Evolutionary conservation across 2,888 invertebrate species (phyloP).

Genomic region (Drosophila flavopinicola): DNA sequence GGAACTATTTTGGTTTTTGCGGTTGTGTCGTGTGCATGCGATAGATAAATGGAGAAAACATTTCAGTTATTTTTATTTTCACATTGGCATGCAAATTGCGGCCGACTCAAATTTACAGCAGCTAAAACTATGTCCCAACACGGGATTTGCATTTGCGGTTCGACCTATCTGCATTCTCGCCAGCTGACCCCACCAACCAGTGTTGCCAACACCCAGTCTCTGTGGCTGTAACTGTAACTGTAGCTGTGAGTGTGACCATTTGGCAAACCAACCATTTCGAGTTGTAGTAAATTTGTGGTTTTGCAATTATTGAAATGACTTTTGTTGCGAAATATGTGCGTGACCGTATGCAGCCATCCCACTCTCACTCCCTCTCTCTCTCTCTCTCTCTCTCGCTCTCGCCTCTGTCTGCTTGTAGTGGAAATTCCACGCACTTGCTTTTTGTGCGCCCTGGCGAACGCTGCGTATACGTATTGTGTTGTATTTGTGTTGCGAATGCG

Average conservation of each 20-base stretch:
- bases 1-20: conserved; percentile 83
- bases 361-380: not conserved
- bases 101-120: conserved; percentile 66
- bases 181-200: conserved; percentile 5
- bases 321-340: conserved; percentile 60
- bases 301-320: conserved; percentile 84
- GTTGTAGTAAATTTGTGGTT: conserved; percentile 83
- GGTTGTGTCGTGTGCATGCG: conserved; percentile 64
- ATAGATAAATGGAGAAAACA: conserved; percentile 67
- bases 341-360: conserved; percentile 35
- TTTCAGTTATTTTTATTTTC: conserved; percentile 78
- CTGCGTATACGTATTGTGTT: conserved; percentile 57
- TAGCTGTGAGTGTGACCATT: conserved; percentile 57
- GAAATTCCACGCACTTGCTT: conserved; percentile 68
- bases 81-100: conserved; percentile 74
- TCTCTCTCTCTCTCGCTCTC: not conserved
- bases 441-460: conserved; percentile 38
- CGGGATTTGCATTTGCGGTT: conserved; percentile 78
- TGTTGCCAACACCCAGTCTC: conserved; percentile 11
- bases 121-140: conserved; percentile 60
- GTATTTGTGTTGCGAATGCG: conserved; percentile 31
- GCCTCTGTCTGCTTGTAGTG: conserved; percentile 33
- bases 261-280: conserved; percentile 63
- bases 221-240: conserved; percentile 22
- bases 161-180: conserved; percentile 52